Conservation (phyloP, 2,797 vertebrate genomes). For the Pangasius macronema region DNA sequence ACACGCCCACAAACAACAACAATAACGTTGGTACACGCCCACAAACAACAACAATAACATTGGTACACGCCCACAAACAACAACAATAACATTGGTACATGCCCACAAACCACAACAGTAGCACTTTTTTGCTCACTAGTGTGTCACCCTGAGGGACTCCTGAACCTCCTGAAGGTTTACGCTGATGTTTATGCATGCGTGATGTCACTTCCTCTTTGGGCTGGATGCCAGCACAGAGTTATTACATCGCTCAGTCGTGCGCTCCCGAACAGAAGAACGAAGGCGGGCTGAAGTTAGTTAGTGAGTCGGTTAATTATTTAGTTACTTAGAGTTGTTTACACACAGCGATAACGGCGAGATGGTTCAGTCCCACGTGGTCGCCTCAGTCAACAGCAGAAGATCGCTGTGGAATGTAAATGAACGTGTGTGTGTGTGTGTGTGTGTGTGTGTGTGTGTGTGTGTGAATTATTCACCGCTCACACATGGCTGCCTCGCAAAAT, state of each 20-base stretch:
- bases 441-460: constrained; percentile 38
- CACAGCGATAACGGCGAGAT: constrained; percentile 44
- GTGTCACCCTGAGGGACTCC: constrained; percentile 60
- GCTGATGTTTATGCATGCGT: constrained; percentile 74
- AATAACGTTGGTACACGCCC: too few species aligned
- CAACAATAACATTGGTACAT: background rate
- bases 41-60: too few species aligned
- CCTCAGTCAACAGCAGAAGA: constrained; percentile 50
- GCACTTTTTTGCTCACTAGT: too few species aligned
- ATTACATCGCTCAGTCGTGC: constrained; percentile 56
- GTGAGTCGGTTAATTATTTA: constrained; percentile 10
- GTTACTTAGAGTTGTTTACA: constrained; percentile 50
- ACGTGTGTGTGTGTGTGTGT: constrained; percentile 28
- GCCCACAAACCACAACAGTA: background rate
- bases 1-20: too few species aligned
- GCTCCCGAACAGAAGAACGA: constrained; percentile 56
- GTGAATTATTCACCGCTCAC: constrained; percentile 58
- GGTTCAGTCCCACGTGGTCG: constrained; percentile 49
- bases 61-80: background rate
- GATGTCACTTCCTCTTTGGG: constrained; percentile 69
- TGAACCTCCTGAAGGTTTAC: constrained; percentile 73
- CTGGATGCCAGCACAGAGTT: constrained; percentile 67
- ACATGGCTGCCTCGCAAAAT: constrained; percentile 58
- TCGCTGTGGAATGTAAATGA: constrained; percentile 59
- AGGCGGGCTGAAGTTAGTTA: constrained; percentile 51